These are phyloP conservation scores for Isaurus tuberculatus DNA, from an alignment of 92 coral and sea anemone species.

Conservation along the genomic window DNA sequence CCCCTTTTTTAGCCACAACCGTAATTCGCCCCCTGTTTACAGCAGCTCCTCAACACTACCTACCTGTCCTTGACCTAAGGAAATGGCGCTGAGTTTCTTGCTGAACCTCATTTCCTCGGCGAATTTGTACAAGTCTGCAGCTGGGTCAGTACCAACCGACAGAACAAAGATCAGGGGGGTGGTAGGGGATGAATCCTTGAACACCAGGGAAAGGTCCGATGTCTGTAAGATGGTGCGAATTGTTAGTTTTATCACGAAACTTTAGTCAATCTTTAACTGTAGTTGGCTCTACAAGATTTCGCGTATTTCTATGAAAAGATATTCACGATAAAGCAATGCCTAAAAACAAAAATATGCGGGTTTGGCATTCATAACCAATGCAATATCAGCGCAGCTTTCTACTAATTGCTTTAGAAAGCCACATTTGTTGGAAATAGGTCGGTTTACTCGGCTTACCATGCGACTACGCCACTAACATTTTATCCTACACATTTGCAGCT, in stretches of 20 bases:
- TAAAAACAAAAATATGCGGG: too few species aligned
- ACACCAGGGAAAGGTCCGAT: slow-evolving; percentile 93
- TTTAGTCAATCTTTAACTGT: not conserved
- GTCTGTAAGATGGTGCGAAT: slow-evolving; percentile 59
- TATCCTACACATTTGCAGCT: too few species aligned
- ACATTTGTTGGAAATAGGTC: too few species aligned
- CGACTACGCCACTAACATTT: too few species aligned
- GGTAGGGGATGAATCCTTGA: slow-evolving; percentile 94
- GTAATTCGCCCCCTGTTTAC: too few species aligned
- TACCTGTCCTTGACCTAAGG: slow-evolving; percentile 99
- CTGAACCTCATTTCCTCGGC: slow-evolving; percentile 99
- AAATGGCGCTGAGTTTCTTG: slow-evolving; percentile 95
- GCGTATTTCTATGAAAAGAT: too few species aligned
- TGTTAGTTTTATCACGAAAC: not conserved
- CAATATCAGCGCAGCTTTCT: too few species aligned
- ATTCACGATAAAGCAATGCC: too few species aligned
- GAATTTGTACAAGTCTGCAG: slow-evolving; percentile 98
- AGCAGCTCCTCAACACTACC: not conserved
- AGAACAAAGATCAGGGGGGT: slow-evolving; percentile 95
- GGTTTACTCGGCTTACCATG: too few species aligned
- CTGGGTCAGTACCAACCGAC: slow-evolving; percentile 99
- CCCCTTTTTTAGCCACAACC: too few species aligned
- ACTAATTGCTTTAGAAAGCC: too few species aligned
- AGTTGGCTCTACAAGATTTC: not conserved
- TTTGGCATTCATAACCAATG: too few species aligned